Conservation (phyloP, 2,113 vertebrate genomes). For the Tyto alba region DNA sequence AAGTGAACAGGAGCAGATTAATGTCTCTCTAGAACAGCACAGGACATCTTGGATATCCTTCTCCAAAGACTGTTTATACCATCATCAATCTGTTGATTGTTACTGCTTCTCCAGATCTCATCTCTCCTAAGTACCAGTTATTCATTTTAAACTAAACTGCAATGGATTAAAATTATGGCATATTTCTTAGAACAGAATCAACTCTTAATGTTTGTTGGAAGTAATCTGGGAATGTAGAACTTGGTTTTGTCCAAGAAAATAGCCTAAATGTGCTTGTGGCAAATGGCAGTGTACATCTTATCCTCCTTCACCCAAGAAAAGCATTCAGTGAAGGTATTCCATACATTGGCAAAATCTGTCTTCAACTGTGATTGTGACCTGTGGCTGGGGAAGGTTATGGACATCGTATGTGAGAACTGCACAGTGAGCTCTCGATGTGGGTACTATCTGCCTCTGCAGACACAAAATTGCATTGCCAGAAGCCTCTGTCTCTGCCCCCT, state of each 20-base stretch:
- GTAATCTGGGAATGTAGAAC: background rate
- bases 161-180: background rate
- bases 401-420: background rate
- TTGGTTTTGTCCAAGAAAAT: background rate
- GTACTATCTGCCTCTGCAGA: background rate
- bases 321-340: background rate
- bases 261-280: background rate
- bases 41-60: background rate
- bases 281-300: background rate
- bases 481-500: fast-evolving
- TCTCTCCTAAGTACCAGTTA: background rate
- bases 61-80: background rate
- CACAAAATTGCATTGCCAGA: background rate
- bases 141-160: background rate
- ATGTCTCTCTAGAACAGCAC: background rate
- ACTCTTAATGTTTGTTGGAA: background rate
- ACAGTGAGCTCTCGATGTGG: background rate
- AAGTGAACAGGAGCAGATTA: background rate
- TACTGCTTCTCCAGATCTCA: background rate
- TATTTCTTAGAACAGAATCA: background rate
- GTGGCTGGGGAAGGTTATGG: background rate
- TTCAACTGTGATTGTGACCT: background rate
- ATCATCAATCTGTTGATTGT: background rate
- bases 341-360: background rate
- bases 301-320: background rate